Evolutionary conservation across 1,140 invertebrate species (phyloP).

Genomic region (Drosophila subpulchrella): DNA sequence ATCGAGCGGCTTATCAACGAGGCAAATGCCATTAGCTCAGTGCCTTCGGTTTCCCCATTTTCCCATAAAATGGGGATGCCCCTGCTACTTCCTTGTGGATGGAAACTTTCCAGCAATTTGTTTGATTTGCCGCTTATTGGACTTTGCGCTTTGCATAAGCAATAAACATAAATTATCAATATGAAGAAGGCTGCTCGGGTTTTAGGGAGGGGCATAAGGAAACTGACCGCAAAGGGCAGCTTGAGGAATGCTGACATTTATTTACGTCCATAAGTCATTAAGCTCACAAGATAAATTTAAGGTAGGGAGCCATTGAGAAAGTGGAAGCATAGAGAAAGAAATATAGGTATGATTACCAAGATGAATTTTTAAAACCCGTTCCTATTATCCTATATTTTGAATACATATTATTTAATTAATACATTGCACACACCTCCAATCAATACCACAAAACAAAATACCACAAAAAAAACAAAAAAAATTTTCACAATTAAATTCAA

Average conservation of each 20-base stretch:
- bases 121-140: constrained; percentile 80
- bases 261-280: constrained; percentile 69
- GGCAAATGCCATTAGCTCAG: constrained; percentile 60
- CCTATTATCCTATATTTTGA: too few relatives aligned
- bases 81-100: constrained; percentile 15
- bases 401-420: not conserved
- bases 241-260: constrained; percentile 63
- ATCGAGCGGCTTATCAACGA: constrained; percentile 70
- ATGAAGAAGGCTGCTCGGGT: constrained; percentile 15
- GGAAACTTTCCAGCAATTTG: constrained; percentile 73
- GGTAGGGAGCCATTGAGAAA: not conserved
- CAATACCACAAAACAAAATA: not conserved
- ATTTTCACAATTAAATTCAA: constrained; percentile 3
- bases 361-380: too few relatives aligned
- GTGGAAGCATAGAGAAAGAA: not conserved
- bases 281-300: not conserved
- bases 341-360: too few relatives aligned
- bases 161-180: constrained; percentile 80
- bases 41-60: not conserved
- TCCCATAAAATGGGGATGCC: constrained; percentile 24
- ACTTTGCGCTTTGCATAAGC: constrained; percentile 77
- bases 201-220: not conserved
- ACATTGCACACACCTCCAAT: not conserved
- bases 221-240: constrained; percentile 11
- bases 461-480: too few relatives aligned